Percentiles rank a stretch among this genome's conserved stretches.
Conservation (phyloP, 2,113 vertebrate genomes). For the Lepus europaeus region DNA sequence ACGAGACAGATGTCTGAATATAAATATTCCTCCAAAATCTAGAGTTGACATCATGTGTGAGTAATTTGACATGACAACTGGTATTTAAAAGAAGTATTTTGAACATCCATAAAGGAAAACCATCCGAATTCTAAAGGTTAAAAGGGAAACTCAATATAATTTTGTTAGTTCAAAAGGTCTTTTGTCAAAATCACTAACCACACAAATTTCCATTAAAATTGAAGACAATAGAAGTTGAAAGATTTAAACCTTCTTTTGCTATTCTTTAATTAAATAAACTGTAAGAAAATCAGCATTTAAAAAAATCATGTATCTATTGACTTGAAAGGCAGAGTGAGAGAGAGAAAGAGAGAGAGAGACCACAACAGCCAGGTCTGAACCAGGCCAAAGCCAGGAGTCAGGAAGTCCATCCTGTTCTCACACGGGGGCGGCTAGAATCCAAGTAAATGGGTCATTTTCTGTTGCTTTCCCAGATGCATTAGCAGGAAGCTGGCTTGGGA, state of each 20-base stretch:
- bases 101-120: background rate
- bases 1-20: background rate
- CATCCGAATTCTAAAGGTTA: background rate
- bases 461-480: too few species aligned
- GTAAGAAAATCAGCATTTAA: background rate
- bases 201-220: background rate
- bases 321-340: too few species aligned
- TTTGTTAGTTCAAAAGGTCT: background rate
- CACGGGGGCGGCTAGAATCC: too few species aligned
- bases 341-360: too few species aligned
- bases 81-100: background rate
- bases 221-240: background rate
- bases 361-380: too few species aligned
- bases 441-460: too few species aligned
- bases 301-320: too few species aligned
- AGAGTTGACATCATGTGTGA: background rate
- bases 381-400: too few species aligned
- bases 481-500: too few species aligned
- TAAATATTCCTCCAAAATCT: background rate
- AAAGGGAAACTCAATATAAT: background rate
- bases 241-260: background rate
- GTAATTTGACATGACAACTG: background rate
- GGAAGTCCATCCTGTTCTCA: too few species aligned
- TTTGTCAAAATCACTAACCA: slow-evolving; percentile 22
- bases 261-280: background rate